Conservation (phyloP, 2,888 invertebrate genomes). For the Eupeodes latifasciatus region DNA sequence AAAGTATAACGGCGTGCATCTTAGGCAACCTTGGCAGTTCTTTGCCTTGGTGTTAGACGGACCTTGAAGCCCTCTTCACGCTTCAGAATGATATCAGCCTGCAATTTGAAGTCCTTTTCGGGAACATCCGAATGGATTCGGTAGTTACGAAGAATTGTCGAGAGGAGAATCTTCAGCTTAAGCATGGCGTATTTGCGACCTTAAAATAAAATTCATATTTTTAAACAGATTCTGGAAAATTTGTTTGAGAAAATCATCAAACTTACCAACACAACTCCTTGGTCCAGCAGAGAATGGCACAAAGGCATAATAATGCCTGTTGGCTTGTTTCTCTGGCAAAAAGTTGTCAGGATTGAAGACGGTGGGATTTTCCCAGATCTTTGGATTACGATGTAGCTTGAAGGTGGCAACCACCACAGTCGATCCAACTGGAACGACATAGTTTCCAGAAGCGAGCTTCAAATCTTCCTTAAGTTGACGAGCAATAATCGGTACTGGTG, state of each 20-base stretch:
- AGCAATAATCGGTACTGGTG: slow-evolving; percentile 91
- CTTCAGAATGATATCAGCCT: slow-evolving; percentile 91
- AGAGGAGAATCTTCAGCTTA: slow-evolving; percentile 90
- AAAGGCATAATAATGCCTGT: slow-evolving; percentile 92
- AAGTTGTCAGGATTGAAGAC: slow-evolving; percentile 94
- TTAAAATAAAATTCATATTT: slow-evolving; percentile 80
- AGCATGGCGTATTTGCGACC: slow-evolving; percentile 93
- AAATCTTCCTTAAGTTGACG: slow-evolving; percentile 90
- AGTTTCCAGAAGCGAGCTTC: slow-evolving; percentile 88
- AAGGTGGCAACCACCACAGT: slow-evolving; percentile 89
- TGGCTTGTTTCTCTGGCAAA: slow-evolving; percentile 90
- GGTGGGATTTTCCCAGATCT: slow-evolving; percentile 91
- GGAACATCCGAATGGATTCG: slow-evolving; percentile 88
- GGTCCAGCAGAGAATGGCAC: slow-evolving; percentile 94
- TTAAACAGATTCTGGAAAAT: slow-evolving; percentile 26
- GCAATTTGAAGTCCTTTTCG: slow-evolving; percentile 89
- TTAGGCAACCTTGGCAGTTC: slow-evolving; percentile 76
- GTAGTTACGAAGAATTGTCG: slow-evolving; percentile 90
- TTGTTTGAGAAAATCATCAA: background rate
- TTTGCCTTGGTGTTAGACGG: slow-evolving; percentile 87
- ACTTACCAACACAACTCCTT: slow-evolving; percentile 91
- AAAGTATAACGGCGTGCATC: background rate
- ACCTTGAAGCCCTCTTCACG: slow-evolving; percentile 91
- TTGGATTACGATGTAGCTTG: slow-evolving; percentile 89
- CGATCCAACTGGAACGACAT: slow-evolving; percentile 88